Evolutionary conservation across 2,113 vertebrate genomes (phyloP).

Genomic region (Colius striatus): DNA sequence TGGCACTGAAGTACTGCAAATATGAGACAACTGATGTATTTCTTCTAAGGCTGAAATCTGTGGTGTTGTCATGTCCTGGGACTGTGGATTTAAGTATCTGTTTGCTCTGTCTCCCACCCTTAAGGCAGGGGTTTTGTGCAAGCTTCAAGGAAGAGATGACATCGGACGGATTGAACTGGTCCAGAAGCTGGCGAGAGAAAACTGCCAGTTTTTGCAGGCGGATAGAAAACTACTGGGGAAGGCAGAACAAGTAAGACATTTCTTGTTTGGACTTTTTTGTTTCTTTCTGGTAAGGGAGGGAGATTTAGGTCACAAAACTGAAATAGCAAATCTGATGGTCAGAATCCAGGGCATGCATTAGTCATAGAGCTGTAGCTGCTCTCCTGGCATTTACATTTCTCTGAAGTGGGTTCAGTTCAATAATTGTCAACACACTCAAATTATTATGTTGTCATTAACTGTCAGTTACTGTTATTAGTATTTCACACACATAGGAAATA

Average conservation of each 20-base stretch:
- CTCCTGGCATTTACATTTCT: conserved; percentile 28
- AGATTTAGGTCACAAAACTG: conserved; percentile 44
- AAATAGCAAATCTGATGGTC: conserved; percentile 47
- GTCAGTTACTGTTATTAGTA: not conserved
- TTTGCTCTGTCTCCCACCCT: conserved; percentile 89
- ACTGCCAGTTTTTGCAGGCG: conserved; percentile 85
- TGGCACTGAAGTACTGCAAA: not conserved
- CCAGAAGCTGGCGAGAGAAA: conserved; percentile 91
- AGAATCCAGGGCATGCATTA: conserved; percentile 39
- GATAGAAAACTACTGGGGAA: conserved; percentile 83
- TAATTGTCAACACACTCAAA: not conserved
- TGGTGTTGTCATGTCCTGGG: conserved; percentile 88
- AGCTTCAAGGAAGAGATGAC: conserved; percentile 88
- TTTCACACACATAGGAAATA: not conserved
- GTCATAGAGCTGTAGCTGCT: conserved; percentile 5
- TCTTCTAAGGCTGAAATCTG: conserved; percentile 61
- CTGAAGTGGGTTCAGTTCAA: not conserved
- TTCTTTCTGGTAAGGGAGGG: conserved; percentile 25
- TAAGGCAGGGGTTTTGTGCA: conserved; percentile 90
- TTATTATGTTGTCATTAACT: conserved; percentile 23
- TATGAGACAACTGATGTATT: conserved; percentile 62
- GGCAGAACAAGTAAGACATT: conserved; percentile 83
- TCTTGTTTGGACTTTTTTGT: conserved; percentile 32
- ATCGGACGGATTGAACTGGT: conserved; percentile 89
- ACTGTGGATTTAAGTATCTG: conserved; percentile 93